Conservation (phyloP, 2,888 invertebrate genomes). For the Cheilosia impressa region DNA sequence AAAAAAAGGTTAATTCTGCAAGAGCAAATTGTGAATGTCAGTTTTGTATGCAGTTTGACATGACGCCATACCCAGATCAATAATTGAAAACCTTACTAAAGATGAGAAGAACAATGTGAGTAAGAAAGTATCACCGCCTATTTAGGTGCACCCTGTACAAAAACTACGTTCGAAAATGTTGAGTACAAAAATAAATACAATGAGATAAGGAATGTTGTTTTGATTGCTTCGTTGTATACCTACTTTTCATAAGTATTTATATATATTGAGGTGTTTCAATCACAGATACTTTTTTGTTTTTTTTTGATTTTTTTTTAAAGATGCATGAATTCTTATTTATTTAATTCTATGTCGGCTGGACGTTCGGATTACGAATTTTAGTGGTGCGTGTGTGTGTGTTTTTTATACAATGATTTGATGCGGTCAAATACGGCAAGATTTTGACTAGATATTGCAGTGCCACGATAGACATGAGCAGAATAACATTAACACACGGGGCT, state of each 20-base stretch:
- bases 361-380: slow-evolving; percentile 32
- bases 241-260: slow-evolving; percentile 52
- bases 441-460: slow-evolving; percentile 75
- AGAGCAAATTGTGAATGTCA: too few species aligned
- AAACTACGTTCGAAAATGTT: slow-evolving; percentile 37
- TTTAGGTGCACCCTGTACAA: background rate
- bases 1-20: too few species aligned
- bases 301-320: slow-evolving; percentile 12
- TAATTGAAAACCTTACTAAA: too few species aligned
- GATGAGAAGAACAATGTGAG: too few species aligned
- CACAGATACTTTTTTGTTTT: slow-evolving; percentile 66
- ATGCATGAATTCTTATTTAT: slow-evolving; percentile 33
- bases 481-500: slow-evolving; percentile 53
- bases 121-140: background rate
- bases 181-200: slow-evolving; percentile 54
- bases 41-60: too few species aligned
- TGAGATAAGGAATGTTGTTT: slow-evolving; percentile 64
- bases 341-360: slow-evolving; percentile 52
- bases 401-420: slow-evolving; percentile 59
- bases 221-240: slow-evolving; percentile 59
- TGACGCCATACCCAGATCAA: too few species aligned
- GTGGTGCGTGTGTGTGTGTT: slow-evolving; percentile 22
- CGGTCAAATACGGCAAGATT: slow-evolving; percentile 76
- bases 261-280: slow-evolving; percentile 69
- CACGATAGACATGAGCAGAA: slow-evolving; percentile 55